phyloP scores from a whole-genome alignment of 2,888 invertebrate genomes.

The Brachycybe producta region DNA sequence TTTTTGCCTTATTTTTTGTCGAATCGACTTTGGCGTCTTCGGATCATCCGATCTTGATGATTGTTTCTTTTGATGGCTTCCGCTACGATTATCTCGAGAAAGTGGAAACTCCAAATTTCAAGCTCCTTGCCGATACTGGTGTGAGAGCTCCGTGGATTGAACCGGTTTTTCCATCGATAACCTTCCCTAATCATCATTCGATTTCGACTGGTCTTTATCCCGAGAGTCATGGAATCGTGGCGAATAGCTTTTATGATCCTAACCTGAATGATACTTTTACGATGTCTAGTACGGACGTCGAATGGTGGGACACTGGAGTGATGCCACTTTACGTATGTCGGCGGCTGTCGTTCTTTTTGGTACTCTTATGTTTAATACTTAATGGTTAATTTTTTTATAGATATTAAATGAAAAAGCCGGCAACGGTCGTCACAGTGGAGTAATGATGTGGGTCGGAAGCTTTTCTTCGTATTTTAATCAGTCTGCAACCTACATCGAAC shows the following conservation, averaged over 20 bases:
- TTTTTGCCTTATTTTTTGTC: too few species aligned
- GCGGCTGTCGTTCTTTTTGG: not conserved
- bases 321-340: slow-evolving; percentile 16
- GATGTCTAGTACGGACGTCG: slow-evolving; percentile 24
- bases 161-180: slow-evolving; percentile 28
- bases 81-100: slow-evolving; percentile 13
- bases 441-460: slow-evolving; percentile 57
- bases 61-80: slow-evolving; percentile 19
- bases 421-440: slow-evolving; percentile 44
- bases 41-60: slow-evolving; percentile 13
- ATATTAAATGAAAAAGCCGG: slow-evolving; percentile 44
- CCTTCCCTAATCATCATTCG: slow-evolving; percentile 35
- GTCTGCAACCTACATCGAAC: slow-evolving; percentile 28
- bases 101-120: slow-evolving; percentile 27
- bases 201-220: slow-evolving; percentile 30
- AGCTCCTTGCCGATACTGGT: slow-evolving; percentile 29
- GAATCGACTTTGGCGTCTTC: too few species aligned
- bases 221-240: slow-evolving; percentile 33
- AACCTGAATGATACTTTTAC: slow-evolving; percentile 24
- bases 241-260: slow-evolving; percentile 33
- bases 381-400: slow-evolving; percentile 29
- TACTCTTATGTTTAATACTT: not conserved
- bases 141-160: slow-evolving; percentile 23
- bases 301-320: slow-evolving; percentile 28
- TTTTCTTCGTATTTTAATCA: slow-evolving; percentile 39